Base-by-base conservation (phyloP, 2,797 vertebrate species). In the Hippoglossus hippoglossus region DNA sequence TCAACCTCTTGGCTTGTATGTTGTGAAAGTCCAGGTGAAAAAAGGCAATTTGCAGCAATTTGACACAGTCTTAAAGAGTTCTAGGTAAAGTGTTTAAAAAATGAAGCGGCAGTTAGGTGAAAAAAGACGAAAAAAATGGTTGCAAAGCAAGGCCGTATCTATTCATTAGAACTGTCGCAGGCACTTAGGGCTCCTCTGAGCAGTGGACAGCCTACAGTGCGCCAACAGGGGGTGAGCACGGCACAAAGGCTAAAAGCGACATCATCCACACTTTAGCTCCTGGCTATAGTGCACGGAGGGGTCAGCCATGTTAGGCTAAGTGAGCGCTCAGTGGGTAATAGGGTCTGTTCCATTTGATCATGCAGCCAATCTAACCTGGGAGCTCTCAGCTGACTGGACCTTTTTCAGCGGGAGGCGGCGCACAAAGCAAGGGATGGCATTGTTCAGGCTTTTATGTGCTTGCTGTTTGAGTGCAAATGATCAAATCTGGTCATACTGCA, bases 101-200 rank as follows among this genome's bases (percentile, higher is more conserved):
- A 94, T 92, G 93, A 94, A 93, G 94, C 92, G 60, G 79, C 77
- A 63, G 89, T 95, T 93, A 93, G 91, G 89, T 83, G 87, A 93
- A 93, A 92, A 61, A 62, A 67, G 67, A 73, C 93, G 59, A 55
- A 66, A 71, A 73, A 93, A 62, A 55, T 59, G 62, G 62, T 54
- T 50, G 78, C 82, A 80, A 64, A 80, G 84, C 87, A 80, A 94
- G 94, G 94, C 93, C 93, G 94, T 95, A 95, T 95, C 95, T 95
- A 96, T 96, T 97, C 95, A 97, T 96, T 96, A 95, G 90, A 88
- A 85, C 88, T 91, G 95, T 94, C 95, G 95, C 91, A 91, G 94
- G 95, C 95, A 96, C 95, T 97, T 95, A 96, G 92, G 93, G 92
- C 91, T 94, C 90, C 95, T 94, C 92, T 87, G 79, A 96, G 95